Conservation (phyloP, 2,888 invertebrate genomes). For the Plemyria rubiginata region DNA sequence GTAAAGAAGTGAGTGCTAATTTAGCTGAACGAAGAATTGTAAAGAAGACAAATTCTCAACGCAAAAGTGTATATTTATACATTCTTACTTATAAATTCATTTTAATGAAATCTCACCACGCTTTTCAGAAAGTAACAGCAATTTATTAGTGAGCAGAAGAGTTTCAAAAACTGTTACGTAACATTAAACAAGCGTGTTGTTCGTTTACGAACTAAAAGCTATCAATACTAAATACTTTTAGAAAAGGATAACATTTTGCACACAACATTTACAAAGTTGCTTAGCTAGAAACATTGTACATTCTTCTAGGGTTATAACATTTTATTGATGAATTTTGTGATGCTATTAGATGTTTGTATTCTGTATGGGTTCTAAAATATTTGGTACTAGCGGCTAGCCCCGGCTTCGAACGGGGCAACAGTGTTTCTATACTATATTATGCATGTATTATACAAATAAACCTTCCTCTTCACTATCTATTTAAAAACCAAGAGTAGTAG, state of each 20-base stretch:
- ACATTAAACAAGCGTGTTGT: neutral
- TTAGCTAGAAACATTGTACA: neutral
- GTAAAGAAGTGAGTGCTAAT: constrained; percentile 59
- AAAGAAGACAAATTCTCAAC: constrained; percentile 49
- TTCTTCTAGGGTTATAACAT: too few species aligned
- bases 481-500: too few species aligned
- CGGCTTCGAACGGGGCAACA: too few species aligned
- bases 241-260: neutral
- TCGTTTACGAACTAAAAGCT: constrained; percentile 2
- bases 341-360: too few species aligned
- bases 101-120: neutral
- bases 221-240: neutral
- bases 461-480: too few species aligned
- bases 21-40: constrained; percentile 57
- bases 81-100: neutral
- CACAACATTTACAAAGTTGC: neutral
- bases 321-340: too few species aligned
- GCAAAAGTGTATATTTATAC: constrained; percentile 15
- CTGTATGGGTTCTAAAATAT: too few species aligned
- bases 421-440: too few species aligned
- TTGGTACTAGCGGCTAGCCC: too few species aligned
- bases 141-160: constrained; percentile 3
- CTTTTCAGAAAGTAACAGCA: neutral
- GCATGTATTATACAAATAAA: too few species aligned
- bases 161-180: neutral